Evolutionary conservation across 2,113 vertebrate species (phyloP), one percentile per base, ranked within the genome.

Genomic region (Colaptes auratus): DNA sequence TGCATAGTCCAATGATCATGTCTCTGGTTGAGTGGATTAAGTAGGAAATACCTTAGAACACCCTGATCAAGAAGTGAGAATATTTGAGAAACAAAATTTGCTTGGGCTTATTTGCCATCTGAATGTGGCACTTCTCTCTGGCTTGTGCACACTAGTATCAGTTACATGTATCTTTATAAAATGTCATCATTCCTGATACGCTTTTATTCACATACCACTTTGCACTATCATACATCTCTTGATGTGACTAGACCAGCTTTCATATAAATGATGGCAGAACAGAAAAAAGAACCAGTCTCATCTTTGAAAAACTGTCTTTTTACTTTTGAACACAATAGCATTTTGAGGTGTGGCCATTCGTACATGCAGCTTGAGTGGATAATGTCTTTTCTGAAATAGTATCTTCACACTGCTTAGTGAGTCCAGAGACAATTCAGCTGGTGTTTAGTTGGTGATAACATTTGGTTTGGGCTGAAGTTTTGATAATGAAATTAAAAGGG

Each of bases 21-120:
- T 86, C 73, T 86, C 58, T 94, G 76, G 33, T 31, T 90, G 83
- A 82, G 85, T 84, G 87, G 46, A 70, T 85, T 70, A 73, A 70
- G 33, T 60, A 71, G 74, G 72, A 92, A 96, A 75, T 17, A 0
- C 20, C 23, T 79, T 94, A 11, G 24, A 70, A 90, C 55, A 82
- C 12, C 27, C 39, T 73, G 67, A 82, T 85, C n/a, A 52, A 93
- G 86, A 92, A 64, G 33, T 52, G 50, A 59, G 71, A 94, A 59
- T 89, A 87, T 76, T 31, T 33, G 7, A 82, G 63, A 59, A 89
- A 85, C 2, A 0, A 55, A 48, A 17, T 53, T 91, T 64, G 7
- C 19, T 89, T 6, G 4, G 31, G 23, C 21, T 89, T 59, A 55
- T 80, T 92, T 93, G 48, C 25, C 35, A 39, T 42, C 56, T 88